These are phyloP conservation scores for Paradisaea rubra DNA, from an alignment of 2,113 vertebrate genomes.

Conservation along the genomic window DNA sequence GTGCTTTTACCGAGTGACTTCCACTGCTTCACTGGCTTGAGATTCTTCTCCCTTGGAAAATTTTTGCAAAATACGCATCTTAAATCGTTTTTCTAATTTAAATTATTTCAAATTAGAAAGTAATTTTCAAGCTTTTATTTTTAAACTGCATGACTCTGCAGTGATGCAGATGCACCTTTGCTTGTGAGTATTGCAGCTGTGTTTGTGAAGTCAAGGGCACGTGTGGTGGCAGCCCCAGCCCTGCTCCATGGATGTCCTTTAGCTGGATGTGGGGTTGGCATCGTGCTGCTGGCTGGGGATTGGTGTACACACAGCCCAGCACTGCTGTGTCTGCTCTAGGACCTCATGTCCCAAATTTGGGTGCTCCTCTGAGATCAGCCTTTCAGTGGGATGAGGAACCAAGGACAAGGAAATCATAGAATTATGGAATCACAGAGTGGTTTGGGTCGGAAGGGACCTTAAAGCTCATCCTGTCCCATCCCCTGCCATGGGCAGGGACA, in stretches of 20 bases:
- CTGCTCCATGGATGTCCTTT: rapidly evolving
- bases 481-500: neutral
- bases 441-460: neutral
- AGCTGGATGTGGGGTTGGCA: neutral
- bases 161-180: conserved; percentile 43
- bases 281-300: neutral
- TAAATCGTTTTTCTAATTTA: neutral
- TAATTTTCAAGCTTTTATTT: conserved; percentile 21
- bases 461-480: rapidly evolving
- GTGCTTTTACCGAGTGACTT: neutral
- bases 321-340: neutral
- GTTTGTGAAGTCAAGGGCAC: neutral
- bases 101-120: conserved; percentile 20
- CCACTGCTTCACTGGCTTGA: neutral
- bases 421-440: neutral
- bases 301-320: rapidly evolving
- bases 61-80: neutral
- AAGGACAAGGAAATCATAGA: neutral
- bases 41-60: neutral
- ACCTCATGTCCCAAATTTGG: neutral
- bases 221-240: neutral
- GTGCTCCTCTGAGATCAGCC: neutral
- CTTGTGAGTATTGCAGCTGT: neutral
- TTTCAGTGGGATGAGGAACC: neutral
- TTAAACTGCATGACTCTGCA: conserved; percentile 38